Evolutionary conservation across 2,113 vertebrate species (phyloP).

Genomic region (Anser brachyrhynchus): DNA sequence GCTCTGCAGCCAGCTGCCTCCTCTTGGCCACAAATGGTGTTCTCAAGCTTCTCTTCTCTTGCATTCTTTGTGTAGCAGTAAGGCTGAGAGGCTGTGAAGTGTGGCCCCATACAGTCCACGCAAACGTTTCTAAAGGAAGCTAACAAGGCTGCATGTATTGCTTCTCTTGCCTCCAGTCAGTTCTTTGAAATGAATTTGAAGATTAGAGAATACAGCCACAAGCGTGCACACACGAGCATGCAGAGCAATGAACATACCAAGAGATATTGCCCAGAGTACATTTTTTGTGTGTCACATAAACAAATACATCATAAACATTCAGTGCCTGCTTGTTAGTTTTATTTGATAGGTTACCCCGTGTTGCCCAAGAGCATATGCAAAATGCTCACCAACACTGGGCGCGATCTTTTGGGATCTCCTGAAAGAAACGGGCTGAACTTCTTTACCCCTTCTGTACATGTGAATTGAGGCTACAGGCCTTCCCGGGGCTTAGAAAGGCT

Average conservation of each 20-base stretch:
- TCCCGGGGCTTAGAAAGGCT: background rate
- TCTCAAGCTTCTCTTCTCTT: background rate
- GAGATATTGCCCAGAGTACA: constrained; percentile 12
- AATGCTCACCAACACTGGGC: background rate
- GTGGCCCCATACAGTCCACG: background rate
- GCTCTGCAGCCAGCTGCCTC: background rate
- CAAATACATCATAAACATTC: constrained; percentile 4
- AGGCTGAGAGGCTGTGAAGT: background rate
- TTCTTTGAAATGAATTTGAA: constrained; percentile 44
- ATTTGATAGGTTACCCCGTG: background rate
- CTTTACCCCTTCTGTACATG: background rate
- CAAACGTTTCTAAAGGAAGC: background rate
- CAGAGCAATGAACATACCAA: background rate
- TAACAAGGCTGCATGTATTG: background rate
- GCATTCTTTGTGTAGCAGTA: background rate
- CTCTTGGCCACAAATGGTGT: background rate
- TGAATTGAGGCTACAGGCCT: constrained; percentile 9
- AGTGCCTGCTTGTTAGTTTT: background rate
- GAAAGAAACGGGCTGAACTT: constrained; percentile 1
- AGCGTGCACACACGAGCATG: background rate
- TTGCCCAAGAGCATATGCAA: background rate
- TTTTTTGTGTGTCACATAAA: background rate
- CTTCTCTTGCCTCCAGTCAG: constrained; percentile 32
- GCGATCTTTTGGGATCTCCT: background rate
- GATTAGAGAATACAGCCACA: constrained; percentile 21